These are phyloP conservation scores for Nibea albiflora DNA, from an alignment of 2,113 vertebrate species.

Conservation along the genomic window DNA sequence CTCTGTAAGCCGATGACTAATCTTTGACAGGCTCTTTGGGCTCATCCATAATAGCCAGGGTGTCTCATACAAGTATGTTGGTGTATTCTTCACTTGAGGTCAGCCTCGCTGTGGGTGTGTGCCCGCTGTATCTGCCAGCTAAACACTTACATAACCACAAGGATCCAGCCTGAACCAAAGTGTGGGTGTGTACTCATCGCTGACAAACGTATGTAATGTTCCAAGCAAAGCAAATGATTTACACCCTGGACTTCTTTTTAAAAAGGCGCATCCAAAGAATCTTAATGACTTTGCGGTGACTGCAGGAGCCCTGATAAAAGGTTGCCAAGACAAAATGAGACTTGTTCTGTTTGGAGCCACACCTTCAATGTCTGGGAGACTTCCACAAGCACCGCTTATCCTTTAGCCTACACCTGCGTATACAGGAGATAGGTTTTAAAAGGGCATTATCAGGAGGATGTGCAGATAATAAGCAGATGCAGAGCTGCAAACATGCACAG, in stretches of 20 bases:
- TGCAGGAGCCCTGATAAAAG: background rate
- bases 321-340: conserved; percentile 36
- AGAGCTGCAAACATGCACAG: conserved; percentile 41
- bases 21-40: conserved; percentile 34
- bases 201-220: conserved; percentile 35
- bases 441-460: conserved; percentile 39
- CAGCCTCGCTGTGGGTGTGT: conserved; percentile 69
- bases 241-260: conserved; percentile 33
- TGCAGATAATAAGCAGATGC: background rate
- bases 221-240: conserved; percentile 55
- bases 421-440: background rate
- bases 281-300: conserved; percentile 12
- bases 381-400: conserved; percentile 6
- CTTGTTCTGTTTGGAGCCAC: conserved; percentile 57
- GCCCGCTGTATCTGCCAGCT: conserved; percentile 55
- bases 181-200: conserved; percentile 65
- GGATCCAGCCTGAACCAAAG: conserved; percentile 44
- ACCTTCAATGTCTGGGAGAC: conserved; percentile 33
- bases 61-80: conserved; percentile 45
- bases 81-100: conserved; percentile 49
- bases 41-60: conserved; percentile 12
- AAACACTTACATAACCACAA: conserved; percentile 72
- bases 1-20: conserved; percentile 39
- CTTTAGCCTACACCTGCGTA: background rate
- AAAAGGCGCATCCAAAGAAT: background rate